phyloP scores from a whole-genome alignment of 2,113 vertebrate species.

The Neolamprologus toae region DNA sequence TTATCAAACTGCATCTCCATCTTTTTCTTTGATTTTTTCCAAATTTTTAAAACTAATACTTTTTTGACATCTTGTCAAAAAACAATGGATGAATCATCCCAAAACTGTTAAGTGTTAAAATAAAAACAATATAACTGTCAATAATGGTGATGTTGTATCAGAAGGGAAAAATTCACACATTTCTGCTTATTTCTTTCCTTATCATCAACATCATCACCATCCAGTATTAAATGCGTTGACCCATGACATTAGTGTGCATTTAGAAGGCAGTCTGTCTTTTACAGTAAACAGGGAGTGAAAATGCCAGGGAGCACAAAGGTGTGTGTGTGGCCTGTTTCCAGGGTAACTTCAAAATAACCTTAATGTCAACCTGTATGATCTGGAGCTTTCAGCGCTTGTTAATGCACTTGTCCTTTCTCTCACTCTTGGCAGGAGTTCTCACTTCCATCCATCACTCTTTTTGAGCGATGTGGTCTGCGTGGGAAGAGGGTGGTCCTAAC shows the following conservation, averaged over 20 bases:
- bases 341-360: background rate
- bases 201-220: background rate
- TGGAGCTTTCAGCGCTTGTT: background rate
- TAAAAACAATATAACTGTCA: fast-evolving
- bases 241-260: background rate
- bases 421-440: constrained; percentile 80
- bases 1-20: background rate
- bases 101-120: background rate
- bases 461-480: constrained; percentile 77
- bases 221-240: background rate
- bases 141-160: background rate
- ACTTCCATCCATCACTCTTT: constrained; percentile 81
- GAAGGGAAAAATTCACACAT: background rate
- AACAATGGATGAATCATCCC: background rate
- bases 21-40: background rate
- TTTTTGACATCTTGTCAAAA: background rate
- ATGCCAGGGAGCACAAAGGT: background rate
- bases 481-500: constrained; percentile 83
- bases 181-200: background rate
- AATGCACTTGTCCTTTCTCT: background rate
- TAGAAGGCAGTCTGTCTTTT: background rate
- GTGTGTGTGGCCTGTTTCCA: background rate
- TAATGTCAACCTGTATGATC: background rate
- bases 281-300: background rate
- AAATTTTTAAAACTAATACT: background rate